A percentile compares a stretch with the other conserved stretches of the same genome.
These are phyloP conservation scores for Hydroisotoma schaefferi DNA, from an alignment of 2,888 invertebrate species.

Conservation along the genomic window DNA sequence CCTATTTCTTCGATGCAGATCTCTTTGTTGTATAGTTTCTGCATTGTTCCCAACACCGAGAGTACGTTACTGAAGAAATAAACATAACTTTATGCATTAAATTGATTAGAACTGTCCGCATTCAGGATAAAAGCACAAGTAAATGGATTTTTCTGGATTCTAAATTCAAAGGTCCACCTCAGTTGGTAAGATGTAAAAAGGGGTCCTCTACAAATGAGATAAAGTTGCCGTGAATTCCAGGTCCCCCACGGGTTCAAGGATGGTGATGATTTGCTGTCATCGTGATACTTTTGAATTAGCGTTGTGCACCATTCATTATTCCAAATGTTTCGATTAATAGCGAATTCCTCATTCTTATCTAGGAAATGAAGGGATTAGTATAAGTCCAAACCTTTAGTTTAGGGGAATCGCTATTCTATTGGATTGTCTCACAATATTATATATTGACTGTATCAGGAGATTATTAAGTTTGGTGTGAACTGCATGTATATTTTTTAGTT, in stretches of 20 bases:
- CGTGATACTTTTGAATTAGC: constrained; percentile 22
- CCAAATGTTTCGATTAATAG: constrained; percentile 42
- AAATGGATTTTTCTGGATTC: background rate
- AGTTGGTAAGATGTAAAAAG: constrained; percentile 58
- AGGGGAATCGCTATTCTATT: no score
- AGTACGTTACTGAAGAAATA: constrained; percentile 54
- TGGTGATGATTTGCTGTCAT: constrained; percentile 11
- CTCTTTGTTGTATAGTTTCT: constrained; percentile 60
- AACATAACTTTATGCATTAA: background rate
- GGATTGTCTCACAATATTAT: no score
- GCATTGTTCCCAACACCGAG: constrained; percentile 57
- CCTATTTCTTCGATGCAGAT: constrained; percentile 56
- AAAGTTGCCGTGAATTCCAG: constrained; percentile 55
- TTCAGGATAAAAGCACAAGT: background rate
- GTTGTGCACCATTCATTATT: constrained; percentile 43
- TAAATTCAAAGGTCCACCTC: constrained; percentile 54
- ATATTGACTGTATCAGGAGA: no score
- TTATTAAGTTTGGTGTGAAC: no score
- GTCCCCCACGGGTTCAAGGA: constrained; percentile 16
- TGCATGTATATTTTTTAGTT: no score
- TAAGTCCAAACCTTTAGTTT: no score
- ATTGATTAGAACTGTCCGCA: background rate
- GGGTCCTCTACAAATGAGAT: constrained; percentile 64
- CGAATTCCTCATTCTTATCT: constrained; percentile 35
- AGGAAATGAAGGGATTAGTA: no score